A percentile compares a stretch with the other conserved stretches of the same genome.
Conservation (phyloP, 1,140 invertebrate genomes). For the Babylonia areolata region DNA sequence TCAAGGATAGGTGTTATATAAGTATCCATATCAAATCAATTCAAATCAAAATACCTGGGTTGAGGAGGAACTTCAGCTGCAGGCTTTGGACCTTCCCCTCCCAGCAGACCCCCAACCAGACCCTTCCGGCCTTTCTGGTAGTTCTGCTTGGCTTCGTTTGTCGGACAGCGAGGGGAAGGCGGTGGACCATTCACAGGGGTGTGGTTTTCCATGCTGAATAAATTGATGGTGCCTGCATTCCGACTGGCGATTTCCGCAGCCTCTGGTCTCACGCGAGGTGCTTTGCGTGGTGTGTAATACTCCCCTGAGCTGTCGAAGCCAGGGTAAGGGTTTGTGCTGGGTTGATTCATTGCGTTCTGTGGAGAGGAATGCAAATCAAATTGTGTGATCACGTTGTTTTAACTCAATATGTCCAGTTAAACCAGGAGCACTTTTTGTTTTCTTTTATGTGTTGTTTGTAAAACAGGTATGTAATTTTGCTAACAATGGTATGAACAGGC, state of each 20-base stretch:
- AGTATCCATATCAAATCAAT: no score
- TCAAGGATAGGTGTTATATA: no score
- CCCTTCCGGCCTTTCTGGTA: slow-evolving; percentile 62
- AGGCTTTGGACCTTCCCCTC: slow-evolving; percentile 55
- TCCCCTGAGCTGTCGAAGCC: slow-evolving; percentile 62
- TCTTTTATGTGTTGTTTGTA: no score
- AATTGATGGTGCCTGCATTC: slow-evolving; percentile 60
- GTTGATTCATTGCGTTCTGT: slow-evolving; percentile 60
- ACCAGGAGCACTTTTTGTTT: no score
- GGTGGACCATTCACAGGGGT: slow-evolving; percentile 47
- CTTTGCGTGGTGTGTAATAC: slow-evolving; percentile 53
- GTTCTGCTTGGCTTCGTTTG: slow-evolving; percentile 55
- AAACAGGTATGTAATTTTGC: no score
- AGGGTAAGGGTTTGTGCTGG: slow-evolving; percentile 63
- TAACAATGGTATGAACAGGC: no score
- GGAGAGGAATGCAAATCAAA: no score
- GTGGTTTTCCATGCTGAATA: slow-evolving; percentile 51
- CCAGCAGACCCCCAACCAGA: slow-evolving; percentile 56
- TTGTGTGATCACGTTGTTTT: no score
- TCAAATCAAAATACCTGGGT: no score
- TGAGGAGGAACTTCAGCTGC: slow-evolving; percentile 52
- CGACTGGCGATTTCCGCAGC: slow-evolving; percentile 55
- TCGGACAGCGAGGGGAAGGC: slow-evolving; percentile 62
- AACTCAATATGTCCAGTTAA: no score
- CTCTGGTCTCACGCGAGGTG: slow-evolving; percentile 62